A percentile compares a stretch with the other conserved stretches of the same genome.
Conservation (phyloP, 2,888 invertebrate genomes). For the Chrysina gloriosa region DNA sequence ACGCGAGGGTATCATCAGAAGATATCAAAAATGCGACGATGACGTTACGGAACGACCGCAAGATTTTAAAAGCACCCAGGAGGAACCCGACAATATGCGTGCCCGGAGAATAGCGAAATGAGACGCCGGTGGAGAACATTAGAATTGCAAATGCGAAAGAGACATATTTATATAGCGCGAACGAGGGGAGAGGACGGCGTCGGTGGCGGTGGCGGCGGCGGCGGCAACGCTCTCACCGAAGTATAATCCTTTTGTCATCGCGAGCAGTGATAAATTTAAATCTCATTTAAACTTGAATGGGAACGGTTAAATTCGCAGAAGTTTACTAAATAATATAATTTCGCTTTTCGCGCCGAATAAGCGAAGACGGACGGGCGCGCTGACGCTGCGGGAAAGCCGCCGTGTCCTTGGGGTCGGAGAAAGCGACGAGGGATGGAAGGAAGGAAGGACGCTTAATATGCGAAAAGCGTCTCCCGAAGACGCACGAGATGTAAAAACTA, state of each 20-base stretch:
- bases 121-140: slow-evolving; percentile 53
- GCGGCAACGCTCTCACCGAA: slow-evolving; percentile 42
- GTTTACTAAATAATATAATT: slow-evolving; percentile 50
- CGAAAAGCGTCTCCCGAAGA: background rate
- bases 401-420: background rate
- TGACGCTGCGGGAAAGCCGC: background rate
- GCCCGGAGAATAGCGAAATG: slow-evolving; percentile 52
- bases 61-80: slow-evolving; percentile 55
- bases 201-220: background rate
- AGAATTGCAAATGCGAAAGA: slow-evolving; percentile 58
- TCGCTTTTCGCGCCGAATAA: slow-evolving; percentile 39
- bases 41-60: slow-evolving; percentile 47
- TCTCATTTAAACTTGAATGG: slow-evolving; percentile 52
- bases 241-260: slow-evolving; percentile 52
- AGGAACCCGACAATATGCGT: slow-evolving; percentile 54
- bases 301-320: slow-evolving; percentile 48
- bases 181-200: background rate
- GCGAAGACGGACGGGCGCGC: background rate
- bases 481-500: no score
- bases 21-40: slow-evolving; percentile 55
- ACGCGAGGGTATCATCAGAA: background rate
- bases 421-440: background rate
- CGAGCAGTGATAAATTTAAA: slow-evolving; percentile 51
- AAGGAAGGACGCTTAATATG: background rate
- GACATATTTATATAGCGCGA: slow-evolving; percentile 52